Conservation (phyloP, 2,113 vertebrate species). For the Microcebus lehilahytsara region DNA sequence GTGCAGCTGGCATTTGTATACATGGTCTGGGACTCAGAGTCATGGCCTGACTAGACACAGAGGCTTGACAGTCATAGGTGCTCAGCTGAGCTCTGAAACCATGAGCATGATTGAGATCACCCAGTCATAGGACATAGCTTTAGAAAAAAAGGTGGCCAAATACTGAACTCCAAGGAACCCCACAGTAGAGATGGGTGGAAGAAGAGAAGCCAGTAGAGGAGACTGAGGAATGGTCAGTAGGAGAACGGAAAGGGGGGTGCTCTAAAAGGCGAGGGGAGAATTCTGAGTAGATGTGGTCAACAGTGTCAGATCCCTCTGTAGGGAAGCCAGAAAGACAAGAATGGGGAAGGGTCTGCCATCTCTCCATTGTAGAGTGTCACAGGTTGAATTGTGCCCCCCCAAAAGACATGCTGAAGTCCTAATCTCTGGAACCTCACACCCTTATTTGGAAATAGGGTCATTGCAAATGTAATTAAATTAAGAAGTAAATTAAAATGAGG, state of each 20-base stretch:
- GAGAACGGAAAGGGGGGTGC: not conserved
- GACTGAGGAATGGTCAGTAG: not conserved
- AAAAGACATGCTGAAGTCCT: too few species aligned
- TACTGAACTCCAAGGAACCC: not conserved
- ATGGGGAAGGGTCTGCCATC: not conserved
- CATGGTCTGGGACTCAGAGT: not conserved
- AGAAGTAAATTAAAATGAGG: not conserved
- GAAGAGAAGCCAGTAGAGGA: not conserved
- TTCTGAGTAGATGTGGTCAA: not conserved
- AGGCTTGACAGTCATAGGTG: not conserved
- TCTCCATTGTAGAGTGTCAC: not conserved
- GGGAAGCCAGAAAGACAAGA: not conserved
- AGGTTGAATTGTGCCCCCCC: not conserved
- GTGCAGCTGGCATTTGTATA: not conserved
- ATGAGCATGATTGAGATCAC: not conserved
- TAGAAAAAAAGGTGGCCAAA: not conserved
- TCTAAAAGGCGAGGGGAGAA: not conserved
- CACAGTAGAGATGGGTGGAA: not conserved
- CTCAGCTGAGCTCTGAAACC: not conserved
- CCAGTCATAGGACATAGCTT: not conserved
- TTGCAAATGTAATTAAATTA: not conserved
- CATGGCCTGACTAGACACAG: not conserved
- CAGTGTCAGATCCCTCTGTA: not conserved
- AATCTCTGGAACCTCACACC: not conserved
- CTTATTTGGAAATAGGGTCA: not conserved